Conservation (phyloP, 2,113 vertebrate genomes). For the Sinocyclocheilus grahami region DNA sequence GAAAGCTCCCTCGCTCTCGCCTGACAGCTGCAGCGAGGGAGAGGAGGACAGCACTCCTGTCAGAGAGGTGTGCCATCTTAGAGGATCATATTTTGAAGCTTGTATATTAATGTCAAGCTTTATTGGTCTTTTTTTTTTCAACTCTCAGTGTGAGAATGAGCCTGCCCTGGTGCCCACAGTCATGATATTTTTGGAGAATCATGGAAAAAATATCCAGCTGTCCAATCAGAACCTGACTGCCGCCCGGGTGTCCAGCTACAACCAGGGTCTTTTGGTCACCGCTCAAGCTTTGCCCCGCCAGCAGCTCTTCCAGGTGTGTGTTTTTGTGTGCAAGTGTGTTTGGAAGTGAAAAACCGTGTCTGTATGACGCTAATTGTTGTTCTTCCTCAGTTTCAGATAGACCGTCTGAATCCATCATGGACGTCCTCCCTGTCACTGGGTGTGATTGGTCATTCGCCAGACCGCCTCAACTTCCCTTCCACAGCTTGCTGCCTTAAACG, state of each 20-base stretch:
- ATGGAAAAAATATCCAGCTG: conserved; percentile 90
- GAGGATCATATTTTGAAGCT: not conserved
- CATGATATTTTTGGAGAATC: conserved; percentile 87
- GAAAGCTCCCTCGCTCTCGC: conserved; percentile 82
- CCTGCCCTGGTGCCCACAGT: conserved; percentile 64
- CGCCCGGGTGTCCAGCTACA: conserved; percentile 87
- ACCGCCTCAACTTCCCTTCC: conserved; percentile 90
- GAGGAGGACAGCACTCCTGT: conserved; percentile 79
- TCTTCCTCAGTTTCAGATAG: conserved; percentile 81
- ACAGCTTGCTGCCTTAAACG: conserved; percentile 88
- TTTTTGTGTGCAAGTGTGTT: not conserved
- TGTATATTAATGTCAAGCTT: not conserved
- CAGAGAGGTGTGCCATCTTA: conserved; percentile 41
- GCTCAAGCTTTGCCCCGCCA: conserved; percentile 82
- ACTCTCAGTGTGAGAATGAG: conserved; percentile 76
- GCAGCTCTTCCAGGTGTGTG: conserved; percentile 77
- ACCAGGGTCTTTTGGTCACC: conserved; percentile 89
- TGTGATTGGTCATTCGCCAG: conserved; percentile 85
- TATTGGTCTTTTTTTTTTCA: not conserved
- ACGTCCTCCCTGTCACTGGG: conserved; percentile 87
- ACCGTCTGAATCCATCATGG: conserved; percentile 86
- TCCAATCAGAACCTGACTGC: conserved; percentile 88
- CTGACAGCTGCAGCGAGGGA: conserved; percentile 84
- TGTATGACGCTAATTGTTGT: not conserved
- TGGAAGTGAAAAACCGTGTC: not conserved